Conservation (phyloP, 35 echinoderm and acorn worm genomes). For the Diadema setosum region DNA sequence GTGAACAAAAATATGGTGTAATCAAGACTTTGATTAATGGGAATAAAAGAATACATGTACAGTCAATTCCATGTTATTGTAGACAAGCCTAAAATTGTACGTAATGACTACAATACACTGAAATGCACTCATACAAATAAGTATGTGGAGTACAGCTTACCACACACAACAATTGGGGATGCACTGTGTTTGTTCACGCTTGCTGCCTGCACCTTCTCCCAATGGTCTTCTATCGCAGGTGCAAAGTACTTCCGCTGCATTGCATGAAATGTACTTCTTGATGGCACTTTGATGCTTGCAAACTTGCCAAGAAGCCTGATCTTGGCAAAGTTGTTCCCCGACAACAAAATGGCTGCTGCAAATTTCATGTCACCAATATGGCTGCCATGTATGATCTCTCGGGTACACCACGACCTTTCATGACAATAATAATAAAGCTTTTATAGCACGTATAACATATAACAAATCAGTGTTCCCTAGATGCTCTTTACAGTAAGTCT, state of each 20-base stretch:
- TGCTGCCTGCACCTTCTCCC: neutral
- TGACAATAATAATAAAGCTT: neutral
- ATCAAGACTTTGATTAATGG: too few species aligned
- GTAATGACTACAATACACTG: too few species aligned
- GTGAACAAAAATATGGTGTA: too few species aligned
- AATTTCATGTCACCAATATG: slow-evolving; percentile 20
- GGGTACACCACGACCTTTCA: neutral
- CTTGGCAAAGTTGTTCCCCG: slow-evolving; percentile 2
- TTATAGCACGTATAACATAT: too few species aligned
- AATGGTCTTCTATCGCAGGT: neutral
- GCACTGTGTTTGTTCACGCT: neutral
- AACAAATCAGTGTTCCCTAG: too few species aligned
- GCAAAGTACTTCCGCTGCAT: neutral
- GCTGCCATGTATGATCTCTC: neutral
- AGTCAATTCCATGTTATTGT: too few species aligned
- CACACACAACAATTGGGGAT: neutral
- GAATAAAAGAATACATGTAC: too few species aligned
- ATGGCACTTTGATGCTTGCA: neutral
- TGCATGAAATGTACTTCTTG: neutral
- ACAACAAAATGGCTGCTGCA: neutral
- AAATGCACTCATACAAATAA: neutral
- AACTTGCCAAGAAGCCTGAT: neutral
- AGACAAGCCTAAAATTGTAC: too few species aligned
- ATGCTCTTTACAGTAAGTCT: too few species aligned
- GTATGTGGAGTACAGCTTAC: neutral